Evolutionary conservation across 2,888 invertebrate species (phyloP).

Genomic region (Melikaiella ostensackeni): DNA sequence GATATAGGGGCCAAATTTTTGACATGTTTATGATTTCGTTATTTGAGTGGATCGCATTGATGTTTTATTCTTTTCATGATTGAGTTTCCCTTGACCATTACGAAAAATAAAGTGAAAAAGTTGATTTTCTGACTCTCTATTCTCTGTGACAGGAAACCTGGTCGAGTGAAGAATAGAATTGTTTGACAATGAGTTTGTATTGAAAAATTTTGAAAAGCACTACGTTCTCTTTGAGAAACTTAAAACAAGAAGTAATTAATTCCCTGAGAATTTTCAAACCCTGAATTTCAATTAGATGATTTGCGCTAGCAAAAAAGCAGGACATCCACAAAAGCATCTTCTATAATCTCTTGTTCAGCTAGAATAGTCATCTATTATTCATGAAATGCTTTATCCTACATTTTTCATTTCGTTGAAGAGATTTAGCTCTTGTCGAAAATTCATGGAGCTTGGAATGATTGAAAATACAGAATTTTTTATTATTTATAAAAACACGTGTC

Average conservation of each 20-base stretch:
- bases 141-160: too few species aligned
- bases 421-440: conserved; percentile 54
- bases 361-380: conserved; percentile 70
- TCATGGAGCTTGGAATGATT: neutral
- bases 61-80: neutral
- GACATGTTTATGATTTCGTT: neutral
- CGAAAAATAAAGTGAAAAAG: too few species aligned
- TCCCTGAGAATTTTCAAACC: neutral
- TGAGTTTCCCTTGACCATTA: too few species aligned
- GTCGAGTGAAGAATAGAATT: too few species aligned
- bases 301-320: neutral
- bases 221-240: too few species aligned
- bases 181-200: too few species aligned
- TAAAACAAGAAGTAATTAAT: neutral
- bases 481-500: neutral
- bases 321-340: neutral
- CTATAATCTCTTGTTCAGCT: conserved; percentile 27
- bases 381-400: conserved; percentile 66
- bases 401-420: conserved; percentile 63
- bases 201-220: too few species aligned
- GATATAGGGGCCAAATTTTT: neutral
- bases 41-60: neutral
- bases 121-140: too few species aligned
- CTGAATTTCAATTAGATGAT: neutral
- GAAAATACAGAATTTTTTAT: neutral